Conservation (phyloP, 2,113 vertebrate species). For the Microtus montanus region DNA sequence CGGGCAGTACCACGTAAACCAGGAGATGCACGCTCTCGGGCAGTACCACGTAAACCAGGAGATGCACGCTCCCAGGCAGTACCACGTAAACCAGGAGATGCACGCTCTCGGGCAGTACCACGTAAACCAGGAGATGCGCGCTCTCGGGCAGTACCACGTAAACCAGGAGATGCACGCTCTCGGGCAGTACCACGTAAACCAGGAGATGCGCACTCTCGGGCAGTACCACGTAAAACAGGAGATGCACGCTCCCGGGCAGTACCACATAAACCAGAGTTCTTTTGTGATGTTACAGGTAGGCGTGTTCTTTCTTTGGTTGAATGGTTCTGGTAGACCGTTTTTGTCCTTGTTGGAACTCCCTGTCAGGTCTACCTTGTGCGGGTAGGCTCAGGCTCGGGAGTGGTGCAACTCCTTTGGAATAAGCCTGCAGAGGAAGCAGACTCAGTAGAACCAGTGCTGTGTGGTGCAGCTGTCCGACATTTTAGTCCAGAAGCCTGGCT, state of each 20-base stretch:
- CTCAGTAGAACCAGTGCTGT: not conserved
- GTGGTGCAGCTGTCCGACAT: rapidly evolving
- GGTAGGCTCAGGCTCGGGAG: rapidly evolving
- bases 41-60: not conserved
- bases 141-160: too few relatives aligned
- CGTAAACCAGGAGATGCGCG: too few relatives aligned
- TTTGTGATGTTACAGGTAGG: not conserved
- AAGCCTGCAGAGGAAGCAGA: not conserved
- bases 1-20: not conserved
- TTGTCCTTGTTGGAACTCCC: not conserved
- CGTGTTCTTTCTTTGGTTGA: not conserved
- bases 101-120: rapidly evolving
- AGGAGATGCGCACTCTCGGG: too few relatives aligned
- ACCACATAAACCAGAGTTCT: not conserved
- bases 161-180: too few relatives aligned
- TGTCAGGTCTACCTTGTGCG: not conserved
- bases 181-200: rapidly evolving
- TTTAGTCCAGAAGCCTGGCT: not conserved
- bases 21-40: not conserved
- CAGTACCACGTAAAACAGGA: too few relatives aligned
- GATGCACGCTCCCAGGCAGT: too few relatives aligned
- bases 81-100: not conserved
- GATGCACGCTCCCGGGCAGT: too few relatives aligned
- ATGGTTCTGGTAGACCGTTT: not conserved
- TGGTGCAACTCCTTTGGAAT: rapidly evolving